A percentile compares a stretch with the other conserved stretches of the same genome.
Evolutionary conservation across 1,140 invertebrate genomes (phyloP).

Genomic region (Monochamus saltuarius): DNA sequence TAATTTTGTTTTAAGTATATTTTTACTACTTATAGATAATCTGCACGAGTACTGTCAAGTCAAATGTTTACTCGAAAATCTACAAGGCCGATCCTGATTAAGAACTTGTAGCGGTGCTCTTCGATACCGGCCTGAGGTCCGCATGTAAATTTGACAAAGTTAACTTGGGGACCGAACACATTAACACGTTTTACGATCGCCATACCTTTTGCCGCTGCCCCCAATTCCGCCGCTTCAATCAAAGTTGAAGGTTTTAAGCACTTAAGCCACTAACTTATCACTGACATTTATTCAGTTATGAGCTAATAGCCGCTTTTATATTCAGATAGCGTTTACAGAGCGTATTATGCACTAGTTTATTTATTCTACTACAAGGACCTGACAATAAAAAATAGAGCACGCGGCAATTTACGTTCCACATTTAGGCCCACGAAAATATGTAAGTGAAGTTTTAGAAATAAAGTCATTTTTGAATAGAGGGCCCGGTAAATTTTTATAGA

Average conservation of each 20-base stretch:
- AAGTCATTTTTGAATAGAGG: too few relatives aligned
- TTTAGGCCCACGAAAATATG: too few relatives aligned
- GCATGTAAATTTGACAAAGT: slow-evolving; percentile 22
- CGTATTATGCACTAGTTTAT: slow-evolving; percentile 1
- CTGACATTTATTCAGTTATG: slow-evolving; percentile 11
- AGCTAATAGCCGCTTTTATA: neutral
- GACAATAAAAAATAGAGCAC: too few relatives aligned
- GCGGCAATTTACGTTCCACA: too few relatives aligned
- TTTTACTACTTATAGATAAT: too few relatives aligned
- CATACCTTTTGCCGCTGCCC: neutral
- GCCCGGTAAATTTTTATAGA: too few relatives aligned
- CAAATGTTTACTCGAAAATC: too few relatives aligned
- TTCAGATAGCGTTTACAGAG: slow-evolving; percentile 1
- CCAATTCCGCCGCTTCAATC: neutral
- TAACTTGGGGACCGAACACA: slow-evolving; percentile 11
- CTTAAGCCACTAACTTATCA: slow-evolving; percentile 13
- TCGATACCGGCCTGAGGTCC: neutral
- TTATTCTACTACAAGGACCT: too few relatives aligned
- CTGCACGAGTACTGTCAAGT: too few relatives aligned
- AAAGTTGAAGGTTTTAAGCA: slow-evolving; percentile 10
- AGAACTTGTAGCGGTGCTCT: slow-evolving; percentile 8
- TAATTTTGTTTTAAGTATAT: too few relatives aligned
- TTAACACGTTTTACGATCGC: slow-evolving; percentile 24
- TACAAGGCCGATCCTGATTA: neutral
- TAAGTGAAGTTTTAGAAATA: too few relatives aligned